phyloP scores from a whole-genome alignment of 1,140 invertebrate genomes.

The Adoxophyes honmai region DNA sequence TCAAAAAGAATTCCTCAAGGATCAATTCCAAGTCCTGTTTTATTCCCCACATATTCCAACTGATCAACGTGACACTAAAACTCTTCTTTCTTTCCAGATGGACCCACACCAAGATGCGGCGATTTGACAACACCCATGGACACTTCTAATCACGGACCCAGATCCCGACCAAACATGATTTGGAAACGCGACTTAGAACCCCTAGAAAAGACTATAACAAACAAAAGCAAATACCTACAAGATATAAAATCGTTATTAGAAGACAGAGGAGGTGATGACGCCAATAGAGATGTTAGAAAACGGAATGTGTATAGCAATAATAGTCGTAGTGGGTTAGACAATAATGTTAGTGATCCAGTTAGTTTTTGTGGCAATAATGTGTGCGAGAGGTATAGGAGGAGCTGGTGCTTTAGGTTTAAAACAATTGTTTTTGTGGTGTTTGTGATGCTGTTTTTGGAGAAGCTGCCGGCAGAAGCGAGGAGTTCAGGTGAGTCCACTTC shows the following conservation, averaged over 20 bases:
- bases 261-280: constrained; percentile 53
- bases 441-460: constrained; percentile 51
- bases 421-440: constrained; percentile 53
- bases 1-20: too few species aligned
- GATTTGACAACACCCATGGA: constrained; percentile 53
- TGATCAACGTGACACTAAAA: neutral
- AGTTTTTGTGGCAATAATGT: constrained; percentile 44
- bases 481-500: constrained; percentile 54
- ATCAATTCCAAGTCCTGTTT: too few species aligned
- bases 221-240: constrained; percentile 50
- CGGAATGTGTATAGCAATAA: constrained; percentile 42
- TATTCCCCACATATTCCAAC: too few species aligned
- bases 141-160: constrained; percentile 26
- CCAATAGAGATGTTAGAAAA: constrained; percentile 21
- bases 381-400: constrained; percentile 27
- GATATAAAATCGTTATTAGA: constrained; percentile 65
- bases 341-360: constrained; percentile 38
- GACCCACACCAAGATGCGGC: constrained; percentile 47
- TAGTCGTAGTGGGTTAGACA: constrained; percentile 44
- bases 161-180: constrained; percentile 40
- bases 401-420: constrained; percentile 58
- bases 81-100: constrained; percentile 59
- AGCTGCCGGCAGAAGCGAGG: constrained; percentile 52
- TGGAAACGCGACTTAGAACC: constrained; percentile 38
- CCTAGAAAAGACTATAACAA: constrained; percentile 49